phyloP scores from a whole-genome alignment of 1,140 invertebrate genomes.

The Bombus confusus region DNA sequence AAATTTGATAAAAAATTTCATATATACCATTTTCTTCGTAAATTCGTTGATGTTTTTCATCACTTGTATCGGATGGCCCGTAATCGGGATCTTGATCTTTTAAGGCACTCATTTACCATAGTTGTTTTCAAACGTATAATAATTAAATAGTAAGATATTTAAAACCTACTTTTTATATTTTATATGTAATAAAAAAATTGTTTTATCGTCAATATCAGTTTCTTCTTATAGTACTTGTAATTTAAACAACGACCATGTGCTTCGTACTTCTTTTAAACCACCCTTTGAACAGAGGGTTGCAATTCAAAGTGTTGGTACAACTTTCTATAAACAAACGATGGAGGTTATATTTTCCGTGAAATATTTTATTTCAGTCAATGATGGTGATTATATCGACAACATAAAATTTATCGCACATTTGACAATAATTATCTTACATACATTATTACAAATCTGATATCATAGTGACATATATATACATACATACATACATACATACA shows the following conservation, averaged over 20 bases:
- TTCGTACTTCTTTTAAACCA: not conserved
- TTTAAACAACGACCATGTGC: slow-evolving; percentile 11
- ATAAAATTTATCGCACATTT: not conserved
- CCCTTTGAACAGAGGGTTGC: not conserved
- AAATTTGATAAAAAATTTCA: not conserved
- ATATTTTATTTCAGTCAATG: not conserved
- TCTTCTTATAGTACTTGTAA: not conserved
- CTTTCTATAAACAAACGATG: slow-evolving; percentile 19
- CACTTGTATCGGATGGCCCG: slow-evolving; percentile 69
- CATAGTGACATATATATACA: not conserved
- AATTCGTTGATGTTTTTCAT: slow-evolving; percentile 74
- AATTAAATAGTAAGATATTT: not conserved
- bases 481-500: not conserved
- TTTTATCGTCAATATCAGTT: not conserved
- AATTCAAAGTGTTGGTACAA: not conserved
- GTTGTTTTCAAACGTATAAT: not conserved
- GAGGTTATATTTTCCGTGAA: not conserved
- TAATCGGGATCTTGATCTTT: slow-evolving; percentile 82
- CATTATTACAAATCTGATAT: not conserved
- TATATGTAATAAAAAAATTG: not conserved
- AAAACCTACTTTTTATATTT: not conserved
- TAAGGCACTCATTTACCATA: slow-evolving; percentile 67
- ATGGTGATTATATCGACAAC: not conserved
- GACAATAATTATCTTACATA: not conserved
- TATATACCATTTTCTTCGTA: slow-evolving; percentile 79